Evolutionary conservation across 2,797 vertebrate genomes (phyloP), one percentile per base, ranked within the genome.

Genomic region (Anniella stebbinsi): DNA sequence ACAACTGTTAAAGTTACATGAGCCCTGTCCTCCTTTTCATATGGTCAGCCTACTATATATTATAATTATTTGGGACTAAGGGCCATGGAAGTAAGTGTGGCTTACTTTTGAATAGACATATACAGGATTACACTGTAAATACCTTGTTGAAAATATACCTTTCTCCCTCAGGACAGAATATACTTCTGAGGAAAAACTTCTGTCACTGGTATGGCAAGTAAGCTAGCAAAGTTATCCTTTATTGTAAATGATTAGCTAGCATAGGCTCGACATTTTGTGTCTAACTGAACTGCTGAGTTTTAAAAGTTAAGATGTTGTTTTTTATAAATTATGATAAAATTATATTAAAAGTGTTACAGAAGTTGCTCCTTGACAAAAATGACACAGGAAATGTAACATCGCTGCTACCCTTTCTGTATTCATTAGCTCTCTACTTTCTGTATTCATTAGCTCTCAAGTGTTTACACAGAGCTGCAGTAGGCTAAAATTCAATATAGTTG

Each of bases 381-480:
- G 41, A 41, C 4, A 76, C 21, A 51, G 28, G 13, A 77, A 77
- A 90, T 87, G n/a, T 38, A 28, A 87, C 45, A 76, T 87, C 60
- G 11, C 15, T 67, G 45, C 60, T 87, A 77, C 51, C 81, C 54
- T 80, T 87, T 84, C 72, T 78, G 28, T 33, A 48, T 86, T 48
- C 77, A 87, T 8, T 86, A 86, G 87, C 72, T 82, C 60, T 67
- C 75, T n/a, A 45, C 51, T 38, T 82, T 82, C 84, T 60, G 73
- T 83, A 69, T 91, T 88, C 84, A 76, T 82, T 91, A 89, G 38
- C 38, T 80, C 67, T 78, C 69, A 90, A 81, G 8, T 77, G 80
- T 48, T 87, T 91, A 28, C 33, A 70, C 72, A 92, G 78, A 30
- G 23, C 15, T 75, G 41, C 0, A 0, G 75, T 81, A 91, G 54